Evolutionary conservation across 53 echinoderm and acorn worm species (phyloP).

Genomic region (Echinometra lucunter): DNA sequence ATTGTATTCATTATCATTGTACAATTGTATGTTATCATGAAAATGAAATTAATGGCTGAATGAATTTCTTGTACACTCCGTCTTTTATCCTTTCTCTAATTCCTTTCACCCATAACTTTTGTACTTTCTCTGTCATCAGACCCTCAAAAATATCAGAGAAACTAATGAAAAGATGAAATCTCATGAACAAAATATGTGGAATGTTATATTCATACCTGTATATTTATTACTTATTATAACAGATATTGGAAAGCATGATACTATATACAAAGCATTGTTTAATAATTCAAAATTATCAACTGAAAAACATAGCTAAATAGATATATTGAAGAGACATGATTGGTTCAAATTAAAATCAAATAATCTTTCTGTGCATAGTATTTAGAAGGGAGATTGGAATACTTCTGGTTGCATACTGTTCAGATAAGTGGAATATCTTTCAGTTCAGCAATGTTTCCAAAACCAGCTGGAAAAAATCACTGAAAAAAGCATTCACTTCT

Average conservation of each 20-base stretch:
- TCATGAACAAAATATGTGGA: no score
- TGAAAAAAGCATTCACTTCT: neutral
- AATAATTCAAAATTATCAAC: neutral
- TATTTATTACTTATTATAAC: constrained; percentile 11
- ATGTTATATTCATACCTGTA: constrained; percentile 10
- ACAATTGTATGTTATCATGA: no score
- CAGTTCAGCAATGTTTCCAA: neutral
- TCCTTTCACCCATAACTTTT: neutral
- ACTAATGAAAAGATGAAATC: neutral
- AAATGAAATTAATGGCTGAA: no score
- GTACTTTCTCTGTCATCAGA: neutral
- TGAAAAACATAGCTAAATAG: neutral
- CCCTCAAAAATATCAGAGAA: neutral
- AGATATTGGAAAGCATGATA: constrained; percentile 29
- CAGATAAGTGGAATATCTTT: neutral
- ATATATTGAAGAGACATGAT: constrained; percentile 22
- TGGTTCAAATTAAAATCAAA: neutral
- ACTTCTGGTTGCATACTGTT: neutral
- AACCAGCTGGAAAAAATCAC: constrained; percentile 42
- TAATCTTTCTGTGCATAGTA: neutral
- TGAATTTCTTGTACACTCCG: no score
- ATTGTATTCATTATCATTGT: no score
- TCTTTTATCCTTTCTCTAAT: no score
- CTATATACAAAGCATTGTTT: constrained; percentile 22
- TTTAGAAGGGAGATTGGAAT: neutral